phyloP scores from a whole-genome alignment of 1,140 invertebrate genomes.

The Philotrypesis tridentata region DNA sequence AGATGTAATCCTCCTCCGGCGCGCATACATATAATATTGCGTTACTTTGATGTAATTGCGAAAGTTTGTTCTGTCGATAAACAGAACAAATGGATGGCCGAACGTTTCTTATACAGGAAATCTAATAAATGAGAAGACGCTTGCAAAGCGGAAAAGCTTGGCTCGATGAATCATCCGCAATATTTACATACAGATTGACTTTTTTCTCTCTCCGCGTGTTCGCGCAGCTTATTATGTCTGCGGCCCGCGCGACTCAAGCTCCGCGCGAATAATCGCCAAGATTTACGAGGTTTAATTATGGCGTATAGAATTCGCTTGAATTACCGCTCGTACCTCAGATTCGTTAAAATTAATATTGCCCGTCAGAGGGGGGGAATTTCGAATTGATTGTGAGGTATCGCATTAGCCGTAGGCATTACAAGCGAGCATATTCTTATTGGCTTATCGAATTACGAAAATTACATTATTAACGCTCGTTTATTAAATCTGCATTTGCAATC shows the following conservation, averaged over 20 bases:
- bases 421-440: neutral
- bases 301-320: slow-evolving; percentile 8
- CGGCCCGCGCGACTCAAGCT: neutral
- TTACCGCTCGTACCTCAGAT: neutral
- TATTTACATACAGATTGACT: neutral
- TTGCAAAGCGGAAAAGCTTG: too few species aligned
- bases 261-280: neutral
- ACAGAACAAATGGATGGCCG: neutral
- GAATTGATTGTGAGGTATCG: neutral
- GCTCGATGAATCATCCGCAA: neutral
- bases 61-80: neutral
- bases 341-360: slow-evolving; percentile 29
- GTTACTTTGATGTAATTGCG: neutral
- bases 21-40: too few species aligned
- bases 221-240: neutral
- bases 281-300: slow-evolving; percentile 36
- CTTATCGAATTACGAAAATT: neutral
- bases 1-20: too few species aligned
- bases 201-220: neutral
- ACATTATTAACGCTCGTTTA: neutral
- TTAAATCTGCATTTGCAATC: too few species aligned
- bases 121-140: neutral
- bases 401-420: neutral
- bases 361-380: neutral
- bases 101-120: neutral